Base-by-base conservation (phyloP, 1,140 invertebrate genomes). In the Rhagoletis zephyria region DNA sequence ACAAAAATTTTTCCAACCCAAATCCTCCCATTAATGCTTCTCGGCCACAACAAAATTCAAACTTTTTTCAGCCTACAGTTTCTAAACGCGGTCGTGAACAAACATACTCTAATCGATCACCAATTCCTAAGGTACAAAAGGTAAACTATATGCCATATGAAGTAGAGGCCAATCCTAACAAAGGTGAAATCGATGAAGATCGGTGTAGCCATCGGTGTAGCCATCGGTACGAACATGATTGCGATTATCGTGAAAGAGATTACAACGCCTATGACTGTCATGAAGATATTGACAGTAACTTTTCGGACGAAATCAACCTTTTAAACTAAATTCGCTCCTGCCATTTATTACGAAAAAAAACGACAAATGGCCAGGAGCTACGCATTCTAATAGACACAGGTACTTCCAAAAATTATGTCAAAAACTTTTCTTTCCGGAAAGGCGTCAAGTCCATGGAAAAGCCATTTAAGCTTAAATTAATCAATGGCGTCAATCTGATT, bases 371-470 rank as follows among this genome's bases (percentile, higher is more conserved):
- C 61, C 61, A 63, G 61, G 61, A 63, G 61, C 61, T 12, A 63
- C 61, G 61, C 12, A 63, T 12, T 63, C 16, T 63, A 63, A 63
- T 63, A 63, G 61, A 63, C n/a, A 63, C 61, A 16, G 7, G 61
- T 63, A 63, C 61, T n/a, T 63, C 61, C 61, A 63, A 63, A 63
- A 63, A 63, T n/a, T 63, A 63, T 63, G 16, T 63, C n/a, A n/a
- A 63, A 63, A 63, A 14, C n/a, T 63, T 63, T 63, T 14, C n/a
- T 16, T 63, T 63, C 16, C n/a, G 4, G 30, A 30, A 63, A 63
- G 61, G 7, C n/a, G 61, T 14, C 61, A 63, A 63, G 61, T 63
- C 12, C 30, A 30, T 30, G 30, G 30, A 30, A 30, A 30, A 30
- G 61, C 61, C 61, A 63, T 67, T 67, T 42, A 67, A 67, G 19